These are phyloP conservation scores for Amphipyra berbera DNA, from an alignment of 2,888 invertebrate genomes.

Conservation along the genomic window DNA sequence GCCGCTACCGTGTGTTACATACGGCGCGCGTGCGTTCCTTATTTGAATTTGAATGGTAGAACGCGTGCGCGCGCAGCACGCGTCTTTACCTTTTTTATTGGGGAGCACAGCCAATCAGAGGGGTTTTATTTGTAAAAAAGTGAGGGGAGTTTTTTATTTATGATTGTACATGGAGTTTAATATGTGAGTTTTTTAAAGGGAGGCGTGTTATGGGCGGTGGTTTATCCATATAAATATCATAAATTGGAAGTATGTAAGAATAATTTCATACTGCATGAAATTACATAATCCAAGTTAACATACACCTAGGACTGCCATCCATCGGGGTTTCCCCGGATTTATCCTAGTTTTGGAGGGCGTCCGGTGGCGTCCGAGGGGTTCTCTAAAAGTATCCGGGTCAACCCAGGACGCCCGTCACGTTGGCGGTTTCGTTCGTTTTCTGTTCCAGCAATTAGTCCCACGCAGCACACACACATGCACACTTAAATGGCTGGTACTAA, in stretches of 20 bases:
- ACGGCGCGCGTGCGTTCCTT: conserved; percentile 82
- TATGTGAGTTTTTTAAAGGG: conserved; percentile 69
- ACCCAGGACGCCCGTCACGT: too few relatives aligned
- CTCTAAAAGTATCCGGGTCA: too few relatives aligned
- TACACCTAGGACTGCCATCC: too few relatives aligned
- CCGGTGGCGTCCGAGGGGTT: too few relatives aligned
- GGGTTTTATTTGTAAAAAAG: conserved; percentile 77
- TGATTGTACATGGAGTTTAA: conserved; percentile 50
- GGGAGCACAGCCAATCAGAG: conserved; percentile 79
- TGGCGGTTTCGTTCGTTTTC: too few relatives aligned
- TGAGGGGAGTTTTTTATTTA: conserved; percentile 82
- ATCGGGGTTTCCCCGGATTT: too few relatives aligned
- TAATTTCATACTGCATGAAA: not conserved
- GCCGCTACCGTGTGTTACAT: conserved; percentile 79
- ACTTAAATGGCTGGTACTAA: too few relatives aligned
- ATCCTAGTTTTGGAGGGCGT: too few relatives aligned
- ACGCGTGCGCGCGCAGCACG: conserved; percentile 80
- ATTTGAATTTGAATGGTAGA: conserved; percentile 83
- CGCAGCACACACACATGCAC: too few relatives aligned
- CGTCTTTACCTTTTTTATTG: conserved; percentile 87
- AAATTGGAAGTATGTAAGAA: not conserved
- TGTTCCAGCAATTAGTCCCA: too few relatives aligned
- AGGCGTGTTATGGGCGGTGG: conserved; percentile 68
- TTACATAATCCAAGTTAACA: too few relatives aligned
- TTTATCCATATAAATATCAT: conserved; percentile 7